Evolutionary conservation across 2,113 vertebrate species (phyloP), one percentile per base, ranked within the genome.

Genomic region (Pangasianodon hypophthalmus): DNA sequence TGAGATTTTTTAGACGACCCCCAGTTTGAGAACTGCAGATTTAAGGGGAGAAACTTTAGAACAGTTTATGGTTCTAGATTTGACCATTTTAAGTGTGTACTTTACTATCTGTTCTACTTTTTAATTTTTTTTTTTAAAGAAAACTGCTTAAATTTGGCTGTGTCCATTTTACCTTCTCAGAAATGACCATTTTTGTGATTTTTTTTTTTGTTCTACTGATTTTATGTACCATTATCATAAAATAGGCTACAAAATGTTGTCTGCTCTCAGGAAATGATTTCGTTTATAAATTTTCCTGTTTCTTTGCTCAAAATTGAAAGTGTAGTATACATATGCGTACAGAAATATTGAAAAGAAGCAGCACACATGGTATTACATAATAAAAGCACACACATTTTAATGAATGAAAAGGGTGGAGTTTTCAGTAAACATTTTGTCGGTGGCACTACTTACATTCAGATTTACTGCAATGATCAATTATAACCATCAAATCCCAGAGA

Each of bases 381-480:
- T 91, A 94, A 94, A 96, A 96, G 94, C 95, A 96, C 95, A 96
- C 96, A 96, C 94, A 96, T 94, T 95, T 96, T 96, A 96, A 96
- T 96, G 95, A 95, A 95, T 95, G 94, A 95, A 96, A 96, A 96
- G 94, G 94, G 93, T 94, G 94, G 94, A 95, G 93, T 84, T 91
- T 95, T 95, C 95, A 94, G 95, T 95, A 96, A 96, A 96, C 95
- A 96, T 95, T 96, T 95, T 94, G 94, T 96, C 92, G 94, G 96
- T 95, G 96, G 95, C 93, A 95, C 94, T 95, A 96, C 95, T 94
- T 96, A 96, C 96, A 96, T 96, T 96, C 96, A 95, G 95, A 95
- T 94, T 95, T 93, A 96, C 94, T 93, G 95, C 95, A 94, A 94
- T 92, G 94, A 93, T 94, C 93, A 92, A 92, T 93, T 94, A 91